Percentiles rank a stretch among this genome's conserved stretches.
Conservation (phyloP, 2,888 invertebrate genomes). For the Meta bourneti region DNA sequence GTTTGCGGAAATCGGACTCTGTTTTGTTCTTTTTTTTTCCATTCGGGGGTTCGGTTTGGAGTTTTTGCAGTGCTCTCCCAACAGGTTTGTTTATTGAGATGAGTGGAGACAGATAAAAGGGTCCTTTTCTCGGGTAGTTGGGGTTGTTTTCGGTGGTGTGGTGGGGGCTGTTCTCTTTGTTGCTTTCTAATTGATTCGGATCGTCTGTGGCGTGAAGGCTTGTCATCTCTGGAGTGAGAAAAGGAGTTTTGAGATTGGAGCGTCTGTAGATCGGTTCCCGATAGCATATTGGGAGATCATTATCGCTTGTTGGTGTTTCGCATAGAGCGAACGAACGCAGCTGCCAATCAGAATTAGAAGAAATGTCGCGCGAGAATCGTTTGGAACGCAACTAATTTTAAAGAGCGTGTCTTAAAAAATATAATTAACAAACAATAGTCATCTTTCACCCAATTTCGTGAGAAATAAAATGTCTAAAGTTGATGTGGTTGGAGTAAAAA, state of each 20-base stretch:
- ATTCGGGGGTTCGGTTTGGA: background rate
- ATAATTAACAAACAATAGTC: no score
- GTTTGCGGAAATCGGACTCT: conserved; percentile 66
- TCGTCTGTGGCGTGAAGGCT: background rate
- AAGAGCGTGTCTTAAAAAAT: no score
- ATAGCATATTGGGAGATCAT: no score
- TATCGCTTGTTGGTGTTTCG: no score
- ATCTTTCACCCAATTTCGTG: no score
- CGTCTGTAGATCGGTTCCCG: background rate
- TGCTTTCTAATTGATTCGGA: background rate
- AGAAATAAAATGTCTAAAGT: no score
- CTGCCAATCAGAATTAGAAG: no score
- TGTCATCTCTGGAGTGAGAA: background rate
- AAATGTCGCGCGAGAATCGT: no score
- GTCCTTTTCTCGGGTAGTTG: background rate
- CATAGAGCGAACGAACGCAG: no score
- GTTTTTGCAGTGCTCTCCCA: background rate
- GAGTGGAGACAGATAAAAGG: background rate
- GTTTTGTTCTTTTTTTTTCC: conserved; percentile 10
- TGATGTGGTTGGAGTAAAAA: no score
- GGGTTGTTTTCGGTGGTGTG: background rate
- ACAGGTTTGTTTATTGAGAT: background rate
- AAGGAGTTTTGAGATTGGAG: background rate
- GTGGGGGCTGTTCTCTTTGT: background rate
- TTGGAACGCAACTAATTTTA: no score